These are phyloP conservation scores for Liodrosophila aerea DNA, from an alignment of 2,888 invertebrate species.

Conservation along the genomic window DNA sequence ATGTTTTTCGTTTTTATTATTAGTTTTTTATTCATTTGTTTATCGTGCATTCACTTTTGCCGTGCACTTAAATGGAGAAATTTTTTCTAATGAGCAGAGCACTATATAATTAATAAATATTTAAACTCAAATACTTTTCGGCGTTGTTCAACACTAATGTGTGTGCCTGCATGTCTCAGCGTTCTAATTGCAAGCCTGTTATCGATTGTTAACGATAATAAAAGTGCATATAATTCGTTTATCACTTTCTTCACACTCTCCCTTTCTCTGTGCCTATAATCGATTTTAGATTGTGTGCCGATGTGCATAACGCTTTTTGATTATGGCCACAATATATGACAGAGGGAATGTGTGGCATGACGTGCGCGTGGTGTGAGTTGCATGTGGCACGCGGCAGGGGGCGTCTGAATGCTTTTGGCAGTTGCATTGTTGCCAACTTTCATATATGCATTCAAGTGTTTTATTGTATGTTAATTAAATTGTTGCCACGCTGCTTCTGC, in stretches of 20 bases:
- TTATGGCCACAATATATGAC: constrained; percentile 28
- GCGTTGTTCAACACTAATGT: too few species aligned
- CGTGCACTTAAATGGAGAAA: constrained; percentile 32
- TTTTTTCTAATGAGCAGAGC: constrained; percentile 23
- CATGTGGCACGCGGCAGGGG: constrained; percentile 25
- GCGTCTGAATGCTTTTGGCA: constrained; percentile 9
- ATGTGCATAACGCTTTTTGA: constrained; percentile 47
- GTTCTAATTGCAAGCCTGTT: too few species aligned
- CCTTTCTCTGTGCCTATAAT: neutral
- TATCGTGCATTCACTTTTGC: constrained; percentile 67
- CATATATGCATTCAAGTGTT: constrained; percentile 71
- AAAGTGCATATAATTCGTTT: too few species aligned
- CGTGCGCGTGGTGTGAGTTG: constrained; percentile 9
- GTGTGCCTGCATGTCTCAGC: too few species aligned
- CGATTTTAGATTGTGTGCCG: constrained; percentile 17
- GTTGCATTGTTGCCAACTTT: constrained; percentile 67
- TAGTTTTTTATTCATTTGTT: constrained; percentile 28
- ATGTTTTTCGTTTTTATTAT: constrained; percentile 23
- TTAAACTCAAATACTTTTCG: too few species aligned
- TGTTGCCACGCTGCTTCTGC: constrained; percentile 39
- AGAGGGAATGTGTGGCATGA: constrained; percentile 21
- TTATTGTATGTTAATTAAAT: constrained; percentile 76
- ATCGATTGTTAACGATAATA: too few species aligned
- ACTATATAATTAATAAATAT: too few species aligned
- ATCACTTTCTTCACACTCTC: neutral